Percentiles rank a stretch among this genome's conserved stretches.
Conservation (phyloP, 2,888 invertebrate species). For the Drosophila nigricruria region DNA sequence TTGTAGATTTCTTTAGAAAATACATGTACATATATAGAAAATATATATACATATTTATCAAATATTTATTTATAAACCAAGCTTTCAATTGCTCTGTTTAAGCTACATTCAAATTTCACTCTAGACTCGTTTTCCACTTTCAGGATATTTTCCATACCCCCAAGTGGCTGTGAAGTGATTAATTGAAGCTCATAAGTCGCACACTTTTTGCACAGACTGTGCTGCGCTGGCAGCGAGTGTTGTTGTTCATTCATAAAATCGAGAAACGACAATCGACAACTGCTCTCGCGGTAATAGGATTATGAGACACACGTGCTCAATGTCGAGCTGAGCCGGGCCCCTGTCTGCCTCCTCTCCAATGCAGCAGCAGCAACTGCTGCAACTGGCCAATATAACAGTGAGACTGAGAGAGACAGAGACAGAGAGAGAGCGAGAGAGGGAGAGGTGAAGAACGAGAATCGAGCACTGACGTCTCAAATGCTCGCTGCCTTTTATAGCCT, state of each 20-base stretch:
- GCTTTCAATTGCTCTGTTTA: not conserved
- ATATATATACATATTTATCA: not conserved
- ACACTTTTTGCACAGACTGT: conserved; percentile 34
- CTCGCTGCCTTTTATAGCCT: conserved; percentile 74
- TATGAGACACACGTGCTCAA: conserved; percentile 80
- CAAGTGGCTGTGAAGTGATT: not conserved
- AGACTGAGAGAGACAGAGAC: not conserved
- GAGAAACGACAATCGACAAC: conserved; percentile 45
- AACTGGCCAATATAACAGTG: conserved; percentile 35
- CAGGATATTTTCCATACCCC: not conserved
- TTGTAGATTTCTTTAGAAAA: too few relatives aligned
- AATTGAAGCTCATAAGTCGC: conserved; percentile 8
- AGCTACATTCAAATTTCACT: not conserved
- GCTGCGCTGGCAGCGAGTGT: conserved; percentile 13
- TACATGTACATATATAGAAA: too few relatives aligned
- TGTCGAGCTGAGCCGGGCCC: conserved; percentile 44
- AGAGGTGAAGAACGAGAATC: not conserved
- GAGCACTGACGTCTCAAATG: conserved; percentile 69
- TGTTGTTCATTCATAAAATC: conserved; percentile 71
- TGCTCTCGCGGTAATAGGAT: conserved; percentile 76
- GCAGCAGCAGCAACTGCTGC: conserved; percentile 52
- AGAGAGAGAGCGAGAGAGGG: not conserved
- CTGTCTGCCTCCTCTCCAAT: conserved; percentile 8
- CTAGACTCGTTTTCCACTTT: not conserved
- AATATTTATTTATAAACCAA: not conserved